Base-by-base conservation (phyloP, 2,797 vertebrate genomes). In the Lindbergichthys nudifrons region DNA sequence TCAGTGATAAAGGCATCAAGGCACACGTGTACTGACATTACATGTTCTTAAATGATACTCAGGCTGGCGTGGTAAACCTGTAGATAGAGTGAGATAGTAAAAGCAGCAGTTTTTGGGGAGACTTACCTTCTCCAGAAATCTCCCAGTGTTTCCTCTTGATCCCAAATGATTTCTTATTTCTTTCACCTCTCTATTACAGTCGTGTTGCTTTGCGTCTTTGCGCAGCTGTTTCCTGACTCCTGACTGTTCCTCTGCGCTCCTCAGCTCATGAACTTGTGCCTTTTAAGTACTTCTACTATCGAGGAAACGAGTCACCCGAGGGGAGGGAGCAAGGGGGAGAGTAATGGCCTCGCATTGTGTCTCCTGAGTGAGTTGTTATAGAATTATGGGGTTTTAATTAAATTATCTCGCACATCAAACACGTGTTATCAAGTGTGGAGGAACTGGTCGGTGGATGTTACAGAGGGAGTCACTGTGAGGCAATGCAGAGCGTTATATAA, bases 71-170 rank as follows among this genome's bases (percentile, higher is more conserved):
- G 58, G 56, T 70, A 77, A 73, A 66, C 32, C 1, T 14, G 16
- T 53, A n/a, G n/a, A n/a, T n/a, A n/a, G 23, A 52, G 9, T 5
- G 32, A 36, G 32, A 13, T 11, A 45, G 52, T 10, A 32, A 13
- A 15, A 64, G 41, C 64, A 75, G 54, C 62, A 77, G 73, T 43
- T 61, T n/a, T 14, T 14, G 16, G n/a, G 10, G 15, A 10, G 18
- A 70, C 87, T 90, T 75, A 92, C 90, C 91, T 75, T 66, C 41
- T 85, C 70, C 46, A 68, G 72, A 30, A 21, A 71, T 47, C 19
- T 57, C 52, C 19, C 39, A 39, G 0, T 45, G 42, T 3, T 8
- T 57, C 18, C 65, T 60, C 71, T 74, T 41, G 60, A 12, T 61
- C 16, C 39, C 2, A 60, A 59, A 48, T 2, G 5, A 36, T 6